Evolutionary conservation across 2,888 invertebrate genomes (phyloP).

Genomic region (Acholoe squamosa): DNA sequence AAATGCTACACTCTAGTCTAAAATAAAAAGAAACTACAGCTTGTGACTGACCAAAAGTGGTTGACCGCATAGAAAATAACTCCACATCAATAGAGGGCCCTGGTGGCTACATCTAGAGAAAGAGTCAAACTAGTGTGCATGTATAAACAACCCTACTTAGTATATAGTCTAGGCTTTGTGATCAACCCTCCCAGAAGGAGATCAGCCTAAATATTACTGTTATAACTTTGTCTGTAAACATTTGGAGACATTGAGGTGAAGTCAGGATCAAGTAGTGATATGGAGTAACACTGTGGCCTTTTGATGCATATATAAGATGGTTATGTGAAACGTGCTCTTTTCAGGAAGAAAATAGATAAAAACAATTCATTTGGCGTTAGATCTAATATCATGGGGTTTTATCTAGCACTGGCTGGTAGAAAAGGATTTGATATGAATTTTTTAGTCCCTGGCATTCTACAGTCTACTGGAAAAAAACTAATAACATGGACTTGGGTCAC

Average conservation of each 20-base stretch:
- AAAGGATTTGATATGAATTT: too few species aligned
- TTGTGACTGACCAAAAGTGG: neutral
- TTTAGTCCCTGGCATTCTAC: too few species aligned
- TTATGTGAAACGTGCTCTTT: neutral
- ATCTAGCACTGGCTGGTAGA: too few species aligned
- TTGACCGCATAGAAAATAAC: neutral
- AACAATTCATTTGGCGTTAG: too few species aligned
- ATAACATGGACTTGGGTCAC: too few species aligned
- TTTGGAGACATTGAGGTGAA: neutral
- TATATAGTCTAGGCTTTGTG: neutral
- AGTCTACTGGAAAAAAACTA: too few species aligned
- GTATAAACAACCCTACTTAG: neutral
- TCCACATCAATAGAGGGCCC: neutral
- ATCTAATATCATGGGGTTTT: too few species aligned
- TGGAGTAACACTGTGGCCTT: conserved; percentile 39
- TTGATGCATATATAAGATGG: neutral
- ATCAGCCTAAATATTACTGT: neutral
- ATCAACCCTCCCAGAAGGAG: neutral
- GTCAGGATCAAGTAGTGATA: neutral
- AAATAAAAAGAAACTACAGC: neutral
- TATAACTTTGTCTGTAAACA: neutral
- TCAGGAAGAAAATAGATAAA: too few species aligned
- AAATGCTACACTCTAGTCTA: neutral
- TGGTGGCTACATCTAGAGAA: neutral
- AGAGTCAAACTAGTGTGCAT: neutral